Percentiles rank a stretch among this genome's conserved stretches.
Evolutionary conservation across 2,113 vertebrate species (phyloP).

Genomic region (Sturnus vulgaris): DNA sequence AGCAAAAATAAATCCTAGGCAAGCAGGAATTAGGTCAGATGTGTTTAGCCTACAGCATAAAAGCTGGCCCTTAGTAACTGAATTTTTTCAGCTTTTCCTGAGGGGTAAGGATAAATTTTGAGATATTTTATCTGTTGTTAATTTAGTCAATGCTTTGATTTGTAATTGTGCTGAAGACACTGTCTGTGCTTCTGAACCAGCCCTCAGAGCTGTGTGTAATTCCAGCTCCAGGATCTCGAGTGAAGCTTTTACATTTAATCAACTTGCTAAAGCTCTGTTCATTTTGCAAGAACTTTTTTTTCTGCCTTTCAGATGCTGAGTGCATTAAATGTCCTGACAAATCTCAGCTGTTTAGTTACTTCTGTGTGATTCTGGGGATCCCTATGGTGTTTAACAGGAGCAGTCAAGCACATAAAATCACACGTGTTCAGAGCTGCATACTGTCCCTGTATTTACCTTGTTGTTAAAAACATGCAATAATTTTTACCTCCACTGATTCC

Average conservation of each 20-base stretch:
- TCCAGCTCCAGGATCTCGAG: background rate
- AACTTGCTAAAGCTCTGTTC: background rate
- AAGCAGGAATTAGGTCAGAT: slow-evolving; percentile 55
- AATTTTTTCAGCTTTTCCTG: background rate
- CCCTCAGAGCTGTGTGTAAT: background rate
- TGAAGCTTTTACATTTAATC: background rate
- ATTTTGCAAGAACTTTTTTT: background rate
- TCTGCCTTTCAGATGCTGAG: background rate
- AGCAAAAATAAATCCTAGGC: slow-evolving; percentile 53
- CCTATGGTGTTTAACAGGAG: background rate
- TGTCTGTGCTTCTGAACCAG: background rate
- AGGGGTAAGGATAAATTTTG: background rate
- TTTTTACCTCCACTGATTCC: background rate
- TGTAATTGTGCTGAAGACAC: background rate
- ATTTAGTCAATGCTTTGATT: slow-evolving; percentile 35
- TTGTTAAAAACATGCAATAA: background rate
- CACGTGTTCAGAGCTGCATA: background rate
- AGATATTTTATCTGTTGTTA: slow-evolving; percentile 29
- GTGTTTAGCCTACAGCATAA: slow-evolving; percentile 45
- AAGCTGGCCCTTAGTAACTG: slow-evolving; percentile 15
- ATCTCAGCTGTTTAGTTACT: background rate
- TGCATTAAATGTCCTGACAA: background rate
- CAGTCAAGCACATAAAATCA: background rate
- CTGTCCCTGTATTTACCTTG: background rate
- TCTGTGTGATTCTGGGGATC: background rate